Evolutionary conservation across 2,113 vertebrate genomes (phyloP).

Genomic region (Pholis gunnellus): DNA sequence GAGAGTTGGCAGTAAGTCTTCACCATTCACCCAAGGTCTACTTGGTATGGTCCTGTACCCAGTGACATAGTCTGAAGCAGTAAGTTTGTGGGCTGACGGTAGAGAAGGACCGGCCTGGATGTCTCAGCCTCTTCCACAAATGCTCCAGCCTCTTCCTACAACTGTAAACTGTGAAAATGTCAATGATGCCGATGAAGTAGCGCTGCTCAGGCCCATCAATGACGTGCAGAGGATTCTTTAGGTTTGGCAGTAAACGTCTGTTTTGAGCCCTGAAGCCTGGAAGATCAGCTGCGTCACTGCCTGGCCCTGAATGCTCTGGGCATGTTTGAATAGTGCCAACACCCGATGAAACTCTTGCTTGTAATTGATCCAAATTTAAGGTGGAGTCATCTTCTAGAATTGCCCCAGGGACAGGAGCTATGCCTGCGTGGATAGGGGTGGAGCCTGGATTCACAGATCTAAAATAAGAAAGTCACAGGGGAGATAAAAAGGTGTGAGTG

Average conservation of each 20-base stretch:
- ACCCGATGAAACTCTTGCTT: slow-evolving; percentile 10
- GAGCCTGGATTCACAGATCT: slow-evolving; percentile 79
- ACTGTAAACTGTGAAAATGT: slow-evolving; percentile 90
- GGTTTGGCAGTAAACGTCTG: slow-evolving; percentile 85
- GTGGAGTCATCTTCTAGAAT: slow-evolving; percentile 74
- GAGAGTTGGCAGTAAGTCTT: slow-evolving; percentile 82
- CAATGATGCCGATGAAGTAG: slow-evolving; percentile 92
- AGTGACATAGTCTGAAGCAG: slow-evolving; percentile 85
- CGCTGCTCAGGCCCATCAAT: slow-evolving; percentile 89
- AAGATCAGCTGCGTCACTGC: slow-evolving; percentile 50
- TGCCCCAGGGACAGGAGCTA: slow-evolving; percentile 69
- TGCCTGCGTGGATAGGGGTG: slow-evolving; percentile 51
- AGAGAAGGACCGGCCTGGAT: slow-evolving; percentile 86
- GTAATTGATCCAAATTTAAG: slow-evolving; percentile 27
- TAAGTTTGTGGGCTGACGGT: slow-evolving; percentile 88
- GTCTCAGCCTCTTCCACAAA: slow-evolving; percentile 88
- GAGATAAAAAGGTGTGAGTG: neutral
- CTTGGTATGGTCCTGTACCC: slow-evolving; percentile 86
- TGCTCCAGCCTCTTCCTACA: slow-evolving; percentile 88
- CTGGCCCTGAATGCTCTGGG: neutral
- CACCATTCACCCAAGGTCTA: slow-evolving; percentile 74
- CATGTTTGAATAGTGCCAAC: neutral
- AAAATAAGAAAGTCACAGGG: neutral
- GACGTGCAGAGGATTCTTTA: slow-evolving; percentile 88
- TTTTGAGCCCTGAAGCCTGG: slow-evolving; percentile 82